Base-by-base conservation (phyloP, 2,113 vertebrate species). In the Paradoxurus hermaphroditus region DNA sequence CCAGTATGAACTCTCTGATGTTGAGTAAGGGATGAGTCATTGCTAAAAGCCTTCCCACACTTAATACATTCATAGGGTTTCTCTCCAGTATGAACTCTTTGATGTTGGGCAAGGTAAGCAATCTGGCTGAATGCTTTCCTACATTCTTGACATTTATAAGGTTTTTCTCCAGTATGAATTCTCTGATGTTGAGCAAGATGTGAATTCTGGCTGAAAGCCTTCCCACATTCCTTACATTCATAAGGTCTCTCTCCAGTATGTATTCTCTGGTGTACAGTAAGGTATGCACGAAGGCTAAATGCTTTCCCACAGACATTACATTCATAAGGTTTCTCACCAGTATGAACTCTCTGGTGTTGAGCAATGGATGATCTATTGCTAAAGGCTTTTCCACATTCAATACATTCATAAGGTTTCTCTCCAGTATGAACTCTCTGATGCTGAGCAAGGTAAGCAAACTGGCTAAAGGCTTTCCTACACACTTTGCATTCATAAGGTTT, bases 331-430 rank as follows among this genome's bases (percentile, higher is more conserved):
- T 98, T 98, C 89, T 98, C 98, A 49, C 98, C 98, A 1, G 98
- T 97, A 85, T 99, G 98, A 88, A 97, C 97, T 81, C 86, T 94
- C 97, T 98, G 97, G 75, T 98, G 98, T 94, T 98, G 98, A 82
- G 97, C 92, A 75, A 98, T 95, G 51, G 98, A 98, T 53, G 98
- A 98, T 84, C 98, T 98, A 79, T 98, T 98, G 59, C 97, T 98
- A 96, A 98, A 98, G 3, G 98, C 96, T 70, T 98, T 98, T 53
- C 98, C 97, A 89, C 97, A 98, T 68, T 97, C 77, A 39, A 91
- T 63, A 95, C 97, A 98, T 67, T 98, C 96, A 83, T 98, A 98
- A 25, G 98, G 98, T 75, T 98, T 98, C 98, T 99, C 99, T 79
- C 98, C 98, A 41, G 98, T 98, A 51, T 98, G 98, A 59, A 97